phyloP scores from a whole-genome alignment of 2,797 vertebrate genomes.

The Channa striata region DNA sequence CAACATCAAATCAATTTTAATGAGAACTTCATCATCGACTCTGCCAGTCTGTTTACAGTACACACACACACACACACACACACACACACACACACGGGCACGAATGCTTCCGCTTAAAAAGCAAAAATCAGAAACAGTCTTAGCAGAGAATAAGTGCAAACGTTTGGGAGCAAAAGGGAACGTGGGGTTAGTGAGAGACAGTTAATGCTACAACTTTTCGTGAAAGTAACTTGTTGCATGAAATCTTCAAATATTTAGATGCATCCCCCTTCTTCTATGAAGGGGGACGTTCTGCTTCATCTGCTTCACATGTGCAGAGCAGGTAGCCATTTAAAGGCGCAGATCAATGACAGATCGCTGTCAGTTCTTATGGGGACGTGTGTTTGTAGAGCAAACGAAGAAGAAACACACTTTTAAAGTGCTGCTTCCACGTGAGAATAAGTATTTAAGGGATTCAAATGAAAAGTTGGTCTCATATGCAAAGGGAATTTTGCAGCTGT shows the following conservation, averaged over 20 bases:
- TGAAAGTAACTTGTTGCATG: neutral
- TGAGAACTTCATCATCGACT: constrained; percentile 11
- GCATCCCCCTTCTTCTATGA: neutral
- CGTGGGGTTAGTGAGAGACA: neutral
- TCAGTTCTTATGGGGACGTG: constrained; percentile 11
- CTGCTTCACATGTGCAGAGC: neutral
- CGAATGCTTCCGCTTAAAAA: constrained; percentile 7
- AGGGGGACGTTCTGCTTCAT: neutral
- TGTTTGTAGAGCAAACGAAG: constrained; percentile 62
- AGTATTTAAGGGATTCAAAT: neutral
- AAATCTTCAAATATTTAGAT: neutral
- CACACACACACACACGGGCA: constrained; percentile 18
- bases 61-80: constrained; percentile 34
- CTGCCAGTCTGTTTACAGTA: constrained; percentile 27
- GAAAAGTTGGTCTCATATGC: neutral
- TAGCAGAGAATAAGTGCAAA: constrained; percentile 56
- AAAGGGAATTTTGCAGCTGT: neutral
- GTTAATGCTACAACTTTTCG: constrained; percentile 18
- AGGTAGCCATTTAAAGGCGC: constrained; percentile 17
- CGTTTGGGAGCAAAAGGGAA: constrained; percentile 1
- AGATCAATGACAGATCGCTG: neutral
- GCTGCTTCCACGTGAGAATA: constrained; percentile 29
- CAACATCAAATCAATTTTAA: constrained; percentile 39
- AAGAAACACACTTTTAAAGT: constrained; percentile 63
- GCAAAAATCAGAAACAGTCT: constrained; percentile 48